phyloP scores from a whole-genome alignment of 2,888 invertebrate species.

The Netelia inedita region DNA sequence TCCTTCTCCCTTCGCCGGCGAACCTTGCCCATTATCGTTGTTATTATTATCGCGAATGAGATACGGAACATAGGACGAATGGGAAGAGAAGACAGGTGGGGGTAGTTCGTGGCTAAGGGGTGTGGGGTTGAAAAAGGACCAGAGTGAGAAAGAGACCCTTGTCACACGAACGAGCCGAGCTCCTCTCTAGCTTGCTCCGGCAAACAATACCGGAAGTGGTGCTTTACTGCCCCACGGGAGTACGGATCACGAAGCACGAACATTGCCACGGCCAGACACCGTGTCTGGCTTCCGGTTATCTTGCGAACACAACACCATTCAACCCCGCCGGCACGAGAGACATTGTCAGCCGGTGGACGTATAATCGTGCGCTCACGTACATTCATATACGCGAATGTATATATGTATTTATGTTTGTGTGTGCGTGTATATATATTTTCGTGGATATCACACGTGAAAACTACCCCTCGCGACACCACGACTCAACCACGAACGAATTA shows the following conservation, averaged over 20 bases:
- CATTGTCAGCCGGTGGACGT: conserved; percentile 60
- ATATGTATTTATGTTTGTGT: not conserved
- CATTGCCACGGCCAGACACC: conserved; percentile 61
- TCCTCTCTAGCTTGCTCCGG: not conserved
- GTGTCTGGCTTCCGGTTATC: conserved; percentile 68
- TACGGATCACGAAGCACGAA: conserved; percentile 65
- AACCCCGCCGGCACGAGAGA: conserved; percentile 17
- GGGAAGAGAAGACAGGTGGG: not conserved
- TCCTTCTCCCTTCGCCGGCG: conserved; percentile 27
- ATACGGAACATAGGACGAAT: not conserved
- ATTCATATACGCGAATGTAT: not conserved
- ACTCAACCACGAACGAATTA: too few relatives aligned
- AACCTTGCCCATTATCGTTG: conserved; percentile 54
- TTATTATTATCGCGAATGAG: conserved; percentile 60
- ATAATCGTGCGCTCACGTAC: conserved; percentile 5
- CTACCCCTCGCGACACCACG: too few relatives aligned
- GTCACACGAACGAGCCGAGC: conserved; percentile 45
- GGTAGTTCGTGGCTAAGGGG: not conserved
- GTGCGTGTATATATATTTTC: conserved; percentile 6
- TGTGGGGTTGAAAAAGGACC: not conserved
- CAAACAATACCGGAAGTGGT: conserved; percentile 69
- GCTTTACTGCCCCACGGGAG: conserved; percentile 65
- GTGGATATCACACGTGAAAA: not conserved
- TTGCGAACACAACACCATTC: conserved; percentile 48
- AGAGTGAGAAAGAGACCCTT: conserved; percentile 41